These are phyloP conservation scores for Lutraria lutraria DNA, from an alignment of 2,888 invertebrate species.

Conservation along the genomic window DNA sequence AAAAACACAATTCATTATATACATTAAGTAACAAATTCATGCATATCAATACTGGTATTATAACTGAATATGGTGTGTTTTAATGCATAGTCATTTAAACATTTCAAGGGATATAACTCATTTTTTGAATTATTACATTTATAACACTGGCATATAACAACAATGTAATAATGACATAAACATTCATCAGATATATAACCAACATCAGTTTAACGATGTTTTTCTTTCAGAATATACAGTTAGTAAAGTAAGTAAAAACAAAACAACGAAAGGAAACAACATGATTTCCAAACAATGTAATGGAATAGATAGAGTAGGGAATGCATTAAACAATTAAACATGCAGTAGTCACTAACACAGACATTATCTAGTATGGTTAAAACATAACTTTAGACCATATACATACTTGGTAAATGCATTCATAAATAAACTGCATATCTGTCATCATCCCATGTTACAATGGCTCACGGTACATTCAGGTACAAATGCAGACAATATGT, in stretches of 20 bases:
- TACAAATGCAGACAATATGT: not conserved
- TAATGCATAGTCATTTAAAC: not conserved
- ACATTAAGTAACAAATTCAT: not conserved
- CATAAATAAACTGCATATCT: too few relatives aligned
- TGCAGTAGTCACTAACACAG: not conserved
- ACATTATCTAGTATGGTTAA: not conserved
- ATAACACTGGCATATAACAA: too few relatives aligned
- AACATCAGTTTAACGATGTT: not conserved
- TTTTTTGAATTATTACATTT: not conserved
- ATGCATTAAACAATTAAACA: not conserved
- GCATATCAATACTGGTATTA: not conserved
- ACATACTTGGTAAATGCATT: too few relatives aligned
- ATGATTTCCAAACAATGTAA: not conserved
- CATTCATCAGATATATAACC: not conserved
- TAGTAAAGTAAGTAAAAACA: not conserved
- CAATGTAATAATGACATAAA: too few relatives aligned
- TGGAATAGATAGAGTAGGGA: slow-evolving; percentile 8
- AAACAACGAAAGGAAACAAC: slow-evolving; percentile 4
- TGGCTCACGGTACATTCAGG: too few relatives aligned
- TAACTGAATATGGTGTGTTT: not conserved
- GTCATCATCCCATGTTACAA: too few relatives aligned
- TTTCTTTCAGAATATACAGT: not conserved
- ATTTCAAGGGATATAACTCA: not conserved
- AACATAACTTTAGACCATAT: not conserved
- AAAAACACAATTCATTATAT: not conserved